Conservation (phyloP, 2,888 invertebrate species). For the Muschampia plurimacula region DNA sequence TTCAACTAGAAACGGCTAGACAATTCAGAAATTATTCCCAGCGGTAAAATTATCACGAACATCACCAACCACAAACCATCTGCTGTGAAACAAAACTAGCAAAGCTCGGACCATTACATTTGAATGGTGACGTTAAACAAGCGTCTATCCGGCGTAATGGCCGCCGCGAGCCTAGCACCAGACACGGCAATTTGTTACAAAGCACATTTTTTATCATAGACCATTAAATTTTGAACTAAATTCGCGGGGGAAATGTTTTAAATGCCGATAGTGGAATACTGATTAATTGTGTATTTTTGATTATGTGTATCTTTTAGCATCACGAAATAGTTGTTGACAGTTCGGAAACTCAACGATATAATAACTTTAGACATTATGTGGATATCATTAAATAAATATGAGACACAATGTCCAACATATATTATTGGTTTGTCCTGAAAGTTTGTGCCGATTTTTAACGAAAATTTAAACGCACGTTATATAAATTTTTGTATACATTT, state of each 20-base stretch:
- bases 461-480: no score
- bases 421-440: no score
- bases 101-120: slow-evolving; percentile 30
- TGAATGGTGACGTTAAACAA: slow-evolving; percentile 29
- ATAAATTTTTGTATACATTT: no score
- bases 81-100: slow-evolving; percentile 30
- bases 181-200: slow-evolving; percentile 16
- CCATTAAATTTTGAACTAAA: slow-evolving; percentile 29
- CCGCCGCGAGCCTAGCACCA: slow-evolving; percentile 10
- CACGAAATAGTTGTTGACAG: no score
- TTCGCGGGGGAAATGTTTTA: slow-evolving; percentile 6
- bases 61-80: slow-evolving; percentile 13
- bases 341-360: no score
- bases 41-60: background rate
- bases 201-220: slow-evolving; percentile 25
- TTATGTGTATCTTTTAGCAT: no score
- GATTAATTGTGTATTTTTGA: no score
- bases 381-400: no score
- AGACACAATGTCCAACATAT: no score
- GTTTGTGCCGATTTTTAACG: no score
- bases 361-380: no score
- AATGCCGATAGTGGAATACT: background rate
- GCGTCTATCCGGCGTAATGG: slow-evolving; percentile 18
- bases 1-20: background rate
- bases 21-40: background rate